phyloP scores from a whole-genome alignment of 2,113 vertebrate species.

The Notechis scutatus region DNA sequence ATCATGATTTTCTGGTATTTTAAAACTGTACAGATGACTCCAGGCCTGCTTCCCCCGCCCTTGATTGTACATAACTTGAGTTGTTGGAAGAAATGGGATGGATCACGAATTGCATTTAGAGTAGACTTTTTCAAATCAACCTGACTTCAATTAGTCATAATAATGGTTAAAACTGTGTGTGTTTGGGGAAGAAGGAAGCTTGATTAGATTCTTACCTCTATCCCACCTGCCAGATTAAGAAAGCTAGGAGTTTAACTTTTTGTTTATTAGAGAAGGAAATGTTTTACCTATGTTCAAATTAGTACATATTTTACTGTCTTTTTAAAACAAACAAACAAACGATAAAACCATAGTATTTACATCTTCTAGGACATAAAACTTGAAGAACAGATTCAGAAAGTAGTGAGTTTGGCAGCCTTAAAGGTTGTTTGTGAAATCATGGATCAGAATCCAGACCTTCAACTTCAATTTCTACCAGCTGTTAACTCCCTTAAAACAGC shows the following conservation, averaged over 20 bases:
- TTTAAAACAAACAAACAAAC: background rate
- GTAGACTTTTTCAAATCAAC: background rate
- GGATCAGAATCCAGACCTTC: constrained; percentile 43
- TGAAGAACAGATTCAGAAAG: constrained; percentile 74
- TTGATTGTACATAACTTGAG: background rate
- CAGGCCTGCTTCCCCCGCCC: background rate
- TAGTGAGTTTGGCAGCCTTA: constrained; percentile 78
- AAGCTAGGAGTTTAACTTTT: background rate
- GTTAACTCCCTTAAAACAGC: constrained; percentile 66
- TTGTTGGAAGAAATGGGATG: background rate
- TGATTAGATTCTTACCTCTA: background rate
- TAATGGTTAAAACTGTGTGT: background rate
- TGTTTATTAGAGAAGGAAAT: background rate
- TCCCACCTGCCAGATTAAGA: background rate
- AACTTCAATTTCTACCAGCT: constrained; percentile 57
- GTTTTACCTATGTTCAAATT: background rate
- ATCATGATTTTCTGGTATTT: background rate
- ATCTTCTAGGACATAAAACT: constrained; percentile 71
- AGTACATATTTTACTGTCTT: background rate
- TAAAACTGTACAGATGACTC: background rate
- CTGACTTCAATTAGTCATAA: background rate
- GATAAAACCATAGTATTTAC: background rate
- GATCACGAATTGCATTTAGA: background rate
- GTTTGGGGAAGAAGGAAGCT: background rate
- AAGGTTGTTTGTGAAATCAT: constrained; percentile 72